These are phyloP conservation scores for Acridotheres tristis DNA, from an alignment of 2,797 vertebrate species.

Conservation along the genomic window DNA sequence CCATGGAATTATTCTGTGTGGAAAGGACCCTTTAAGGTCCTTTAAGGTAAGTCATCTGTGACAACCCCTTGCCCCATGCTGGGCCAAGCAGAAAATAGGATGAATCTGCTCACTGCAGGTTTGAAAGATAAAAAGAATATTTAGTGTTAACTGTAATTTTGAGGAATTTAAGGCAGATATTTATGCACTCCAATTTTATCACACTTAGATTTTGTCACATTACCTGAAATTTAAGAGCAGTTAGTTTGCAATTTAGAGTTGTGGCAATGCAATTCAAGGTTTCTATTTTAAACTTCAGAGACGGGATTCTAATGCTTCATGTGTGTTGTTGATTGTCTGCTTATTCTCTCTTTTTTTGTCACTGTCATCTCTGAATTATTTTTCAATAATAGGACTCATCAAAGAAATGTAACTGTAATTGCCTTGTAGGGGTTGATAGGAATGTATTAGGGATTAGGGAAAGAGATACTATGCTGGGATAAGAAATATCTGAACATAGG, in stretches of 20 bases:
- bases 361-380: neutral
- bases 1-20: neutral
- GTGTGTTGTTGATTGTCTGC: neutral
- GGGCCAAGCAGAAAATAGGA: neutral
- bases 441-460: neutral
- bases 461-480: neutral
- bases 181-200: neutral
- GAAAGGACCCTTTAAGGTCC: neutral
- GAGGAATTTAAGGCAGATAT: neutral
- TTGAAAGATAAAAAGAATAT: neutral
- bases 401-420: neutral
- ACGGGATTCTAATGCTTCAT: neutral
- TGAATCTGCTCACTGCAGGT: neutral
- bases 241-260: neutral
- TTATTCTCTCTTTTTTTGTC: neutral
- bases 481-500: neutral
- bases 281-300: neutral
- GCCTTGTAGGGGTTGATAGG: neutral
- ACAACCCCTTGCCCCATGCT: neutral
- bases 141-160: neutral
- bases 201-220: neutral
- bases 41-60: neutral
- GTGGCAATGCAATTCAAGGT: neutral
- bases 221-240: neutral
- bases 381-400: neutral